Evolutionary conservation across 2,113 vertebrate genomes (phyloP).

Genomic region (Taxidea taxus): DNA sequence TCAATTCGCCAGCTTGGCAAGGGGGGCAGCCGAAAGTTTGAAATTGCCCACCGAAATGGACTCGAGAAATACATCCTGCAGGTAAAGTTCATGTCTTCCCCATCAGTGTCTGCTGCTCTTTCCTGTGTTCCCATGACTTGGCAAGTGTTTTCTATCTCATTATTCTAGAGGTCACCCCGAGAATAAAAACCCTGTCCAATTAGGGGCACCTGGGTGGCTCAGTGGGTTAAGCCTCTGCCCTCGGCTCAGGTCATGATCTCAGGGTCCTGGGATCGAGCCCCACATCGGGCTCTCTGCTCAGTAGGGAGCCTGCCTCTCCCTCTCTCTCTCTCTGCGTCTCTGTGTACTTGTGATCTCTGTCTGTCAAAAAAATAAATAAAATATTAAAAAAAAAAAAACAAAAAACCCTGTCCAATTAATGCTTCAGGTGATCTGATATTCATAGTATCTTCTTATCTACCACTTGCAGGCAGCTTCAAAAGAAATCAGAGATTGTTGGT

Average conservation of each 20-base stretch:
- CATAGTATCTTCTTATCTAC: slow-evolving; percentile 53
- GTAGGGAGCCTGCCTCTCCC: no score
- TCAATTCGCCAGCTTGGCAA: slow-evolving; percentile 85
- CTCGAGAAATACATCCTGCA: slow-evolving; percentile 97
- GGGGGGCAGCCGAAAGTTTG: slow-evolving; percentile 95
- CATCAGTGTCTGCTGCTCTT: rapidly evolving
- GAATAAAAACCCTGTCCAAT: background rate
- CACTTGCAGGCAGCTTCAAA: slow-evolving; percentile 91
- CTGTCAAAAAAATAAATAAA: no score
- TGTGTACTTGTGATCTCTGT: no score
- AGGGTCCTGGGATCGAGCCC: no score
- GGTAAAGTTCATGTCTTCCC: slow-evolving; percentile 79
- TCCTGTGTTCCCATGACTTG: background rate
- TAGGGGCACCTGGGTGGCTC: no score
- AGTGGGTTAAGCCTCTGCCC: no score
- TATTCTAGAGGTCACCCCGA: background rate
- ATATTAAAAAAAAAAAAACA: no score
- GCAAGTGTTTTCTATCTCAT: background rate
- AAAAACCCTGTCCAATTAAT: background rate
- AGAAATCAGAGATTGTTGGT: slow-evolving; percentile 95
- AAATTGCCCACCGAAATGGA: slow-evolving; percentile 94
- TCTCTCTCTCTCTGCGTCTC: no score
- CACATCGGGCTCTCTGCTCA: no score
- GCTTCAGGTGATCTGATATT: background rate
- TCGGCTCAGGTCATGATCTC: no score